Base-by-base conservation (phyloP, 2,797 vertebrate genomes). In the Tenualosa thibaudeaui region DNA sequence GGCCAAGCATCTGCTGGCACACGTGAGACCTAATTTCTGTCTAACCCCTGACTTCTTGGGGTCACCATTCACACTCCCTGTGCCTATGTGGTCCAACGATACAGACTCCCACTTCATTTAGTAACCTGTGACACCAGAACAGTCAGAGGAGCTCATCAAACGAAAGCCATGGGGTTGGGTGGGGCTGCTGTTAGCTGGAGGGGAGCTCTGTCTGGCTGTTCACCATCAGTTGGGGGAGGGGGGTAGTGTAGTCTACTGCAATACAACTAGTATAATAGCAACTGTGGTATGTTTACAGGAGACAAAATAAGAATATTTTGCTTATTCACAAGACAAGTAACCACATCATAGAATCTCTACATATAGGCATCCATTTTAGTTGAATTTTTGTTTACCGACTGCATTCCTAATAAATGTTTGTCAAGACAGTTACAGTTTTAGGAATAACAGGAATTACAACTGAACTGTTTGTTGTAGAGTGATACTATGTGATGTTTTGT, bases 81-180 rank as follows among this genome's bases (percentile, higher is more conserved):
- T 15, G 50, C 71, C n/a, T 50, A 56, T 31, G 24, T n/a, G 65
- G 26, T 81, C 49, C 22, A 46, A 22, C 62, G 22, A 46, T 68
- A 31, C 3, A 26, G n/a, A 81, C 83, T 87, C 58, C 58, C 22
- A 60, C 58, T 82, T 88, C 7, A 83, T 88, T 85, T 68, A 87
- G 71, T 46, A 78, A 78, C 71, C 68, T 13, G 37, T 71, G 31
- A 71, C 68, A 40, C 9, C 65, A 40, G 37, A 78, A 9, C 71
- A 78, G 37, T 19, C 71, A 8, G 15, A 78, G 71, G 37, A 46
- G 71, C 71, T 78, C 19, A 19, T 78, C 71, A 22, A 10, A 43
- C 0, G 37, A 22, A 17, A 26, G 24, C 3, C 8, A n/a, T 68
- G 62, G 62, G n/a, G 60, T 6, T 31, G 65, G 26, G 1, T 12